Conservation (phyloP, 2,797 vertebrate species). For the Arctocebus calabarensis region DNA sequence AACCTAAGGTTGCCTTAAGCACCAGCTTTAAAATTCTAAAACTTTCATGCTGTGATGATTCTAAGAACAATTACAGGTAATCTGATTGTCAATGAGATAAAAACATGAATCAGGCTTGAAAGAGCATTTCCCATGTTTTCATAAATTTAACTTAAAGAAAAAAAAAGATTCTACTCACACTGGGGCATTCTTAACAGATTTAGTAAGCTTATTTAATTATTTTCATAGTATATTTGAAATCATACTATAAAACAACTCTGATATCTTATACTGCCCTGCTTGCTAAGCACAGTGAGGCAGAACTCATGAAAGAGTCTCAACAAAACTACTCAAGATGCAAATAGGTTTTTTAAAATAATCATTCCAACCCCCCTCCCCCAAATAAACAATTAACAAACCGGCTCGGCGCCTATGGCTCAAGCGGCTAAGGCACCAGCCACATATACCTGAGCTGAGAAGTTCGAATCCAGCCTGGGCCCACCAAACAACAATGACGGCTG, state of each 20-base stretch:
- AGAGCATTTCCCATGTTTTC: background rate
- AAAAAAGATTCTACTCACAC: background rate
- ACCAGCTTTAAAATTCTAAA: slow-evolving; percentile 11
- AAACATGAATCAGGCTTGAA: background rate
- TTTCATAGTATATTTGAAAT: background rate
- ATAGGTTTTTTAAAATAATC: background rate
- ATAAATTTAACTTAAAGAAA: background rate
- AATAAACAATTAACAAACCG: background rate
- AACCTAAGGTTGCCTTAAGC: background rate
- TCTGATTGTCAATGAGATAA: background rate
- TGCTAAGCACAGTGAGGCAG: background rate
- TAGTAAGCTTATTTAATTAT: background rate
- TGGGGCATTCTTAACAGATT: background rate
- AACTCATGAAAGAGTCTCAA: background rate
- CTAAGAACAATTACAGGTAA: background rate
- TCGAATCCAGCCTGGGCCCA: no score
- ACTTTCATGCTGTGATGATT: background rate
- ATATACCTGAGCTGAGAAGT: no score
- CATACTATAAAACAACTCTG: background rate
- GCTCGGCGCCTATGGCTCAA: no score
- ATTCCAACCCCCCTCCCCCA: background rate
- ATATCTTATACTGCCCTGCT: background rate
- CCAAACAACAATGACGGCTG: no score
- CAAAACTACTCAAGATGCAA: background rate
- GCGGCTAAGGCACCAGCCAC: no score